Percentiles rank a stretch among this genome's conserved stretches.
phyloP scores from a whole-genome alignment of 1,140 invertebrate species.

The Coptotermes formosanus region DNA sequence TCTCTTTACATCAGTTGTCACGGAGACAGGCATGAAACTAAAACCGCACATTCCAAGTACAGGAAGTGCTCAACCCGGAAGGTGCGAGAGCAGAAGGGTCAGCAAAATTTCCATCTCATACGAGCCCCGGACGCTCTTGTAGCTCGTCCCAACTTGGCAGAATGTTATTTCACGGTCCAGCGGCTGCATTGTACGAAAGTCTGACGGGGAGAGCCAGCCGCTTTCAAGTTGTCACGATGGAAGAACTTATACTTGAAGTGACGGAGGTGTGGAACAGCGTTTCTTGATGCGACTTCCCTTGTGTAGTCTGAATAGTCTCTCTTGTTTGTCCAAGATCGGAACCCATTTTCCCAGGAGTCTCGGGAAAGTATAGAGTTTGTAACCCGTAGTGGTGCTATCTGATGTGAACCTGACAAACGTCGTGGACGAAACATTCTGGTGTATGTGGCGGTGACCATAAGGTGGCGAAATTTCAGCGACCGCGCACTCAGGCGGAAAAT shows the following conservation, averaged over 20 bases:
- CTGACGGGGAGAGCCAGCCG: not conserved
- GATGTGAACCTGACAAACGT: too few relatives aligned
- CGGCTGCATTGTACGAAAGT: not conserved
- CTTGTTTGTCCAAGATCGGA: not conserved
- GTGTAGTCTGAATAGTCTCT: not conserved
- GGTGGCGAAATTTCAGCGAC: too few relatives aligned
- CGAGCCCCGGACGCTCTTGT: not conserved
- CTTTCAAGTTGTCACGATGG: not conserved
- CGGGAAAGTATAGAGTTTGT: not conserved
- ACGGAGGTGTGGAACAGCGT: not conserved
- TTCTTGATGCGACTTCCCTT: not conserved
- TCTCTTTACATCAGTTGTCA: too few relatives aligned
- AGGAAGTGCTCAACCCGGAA: not conserved
- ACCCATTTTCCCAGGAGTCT: not conserved
- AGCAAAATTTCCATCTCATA: not conserved
- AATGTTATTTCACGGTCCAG: constrained; percentile 18
- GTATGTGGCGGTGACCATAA: too few relatives aligned
- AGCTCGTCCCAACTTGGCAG: not conserved
- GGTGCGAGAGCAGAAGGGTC: not conserved
- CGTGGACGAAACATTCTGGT: too few relatives aligned
- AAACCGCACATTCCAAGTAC: not conserved
- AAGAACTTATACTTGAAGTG: constrained; percentile 12
- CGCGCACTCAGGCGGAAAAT: too few relatives aligned
- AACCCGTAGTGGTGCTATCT: not conserved
- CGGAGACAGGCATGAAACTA: not conserved